Evolutionary conservation across 2,797 vertebrate species (phyloP).

Genomic region (Hoplostethus mediterraneus): DNA sequence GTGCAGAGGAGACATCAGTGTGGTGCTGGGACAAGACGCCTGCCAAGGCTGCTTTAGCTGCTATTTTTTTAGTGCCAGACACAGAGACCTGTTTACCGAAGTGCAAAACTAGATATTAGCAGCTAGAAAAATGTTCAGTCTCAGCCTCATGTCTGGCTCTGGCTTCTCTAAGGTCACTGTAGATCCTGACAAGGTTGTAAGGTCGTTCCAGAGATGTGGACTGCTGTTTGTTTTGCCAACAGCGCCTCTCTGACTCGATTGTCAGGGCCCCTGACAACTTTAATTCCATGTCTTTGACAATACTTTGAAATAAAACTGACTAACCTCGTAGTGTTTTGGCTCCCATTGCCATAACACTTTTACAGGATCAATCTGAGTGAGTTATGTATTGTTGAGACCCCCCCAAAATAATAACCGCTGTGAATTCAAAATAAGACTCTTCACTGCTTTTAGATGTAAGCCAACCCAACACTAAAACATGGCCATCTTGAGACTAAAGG

Average conservation of each 20-base stretch:
- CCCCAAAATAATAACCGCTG: slow-evolving; percentile 8
- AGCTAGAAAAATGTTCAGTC: background rate
- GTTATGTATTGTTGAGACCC: background rate
- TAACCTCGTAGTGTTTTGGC: background rate
- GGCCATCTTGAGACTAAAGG: too few relatives aligned
- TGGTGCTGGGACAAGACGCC: slow-evolving; percentile 47
- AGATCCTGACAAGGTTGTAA: background rate
- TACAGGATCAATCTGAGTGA: background rate
- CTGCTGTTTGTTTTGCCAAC: slow-evolving; percentile 18
- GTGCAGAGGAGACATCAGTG: slow-evolving; percentile 46
- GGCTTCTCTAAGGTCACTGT: slow-evolving; percentile 4
- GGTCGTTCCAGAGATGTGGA: slow-evolving; percentile 2
- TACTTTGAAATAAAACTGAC: slow-evolving; percentile 16
- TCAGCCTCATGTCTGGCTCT: slow-evolving; percentile 6
- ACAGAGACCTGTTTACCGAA: slow-evolving; percentile 47
- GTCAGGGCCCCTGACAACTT: too few relatives aligned
- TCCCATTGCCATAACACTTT: background rate
- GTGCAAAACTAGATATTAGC: slow-evolving; percentile 12
- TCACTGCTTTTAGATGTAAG: background rate
- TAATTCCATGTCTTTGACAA: slow-evolving; percentile 12
- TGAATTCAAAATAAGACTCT: background rate
- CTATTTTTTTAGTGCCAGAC: slow-evolving; percentile 22
- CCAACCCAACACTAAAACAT: too few relatives aligned
- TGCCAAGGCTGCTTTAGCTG: slow-evolving; percentile 46
- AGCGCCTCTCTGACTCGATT: background rate